A percentile compares a stretch with the other conserved stretches of the same genome.
These are phyloP conservation scores for Clitarchus hookeri DNA, from an alignment of 2,888 invertebrate genomes.

Conservation along the genomic window DNA sequence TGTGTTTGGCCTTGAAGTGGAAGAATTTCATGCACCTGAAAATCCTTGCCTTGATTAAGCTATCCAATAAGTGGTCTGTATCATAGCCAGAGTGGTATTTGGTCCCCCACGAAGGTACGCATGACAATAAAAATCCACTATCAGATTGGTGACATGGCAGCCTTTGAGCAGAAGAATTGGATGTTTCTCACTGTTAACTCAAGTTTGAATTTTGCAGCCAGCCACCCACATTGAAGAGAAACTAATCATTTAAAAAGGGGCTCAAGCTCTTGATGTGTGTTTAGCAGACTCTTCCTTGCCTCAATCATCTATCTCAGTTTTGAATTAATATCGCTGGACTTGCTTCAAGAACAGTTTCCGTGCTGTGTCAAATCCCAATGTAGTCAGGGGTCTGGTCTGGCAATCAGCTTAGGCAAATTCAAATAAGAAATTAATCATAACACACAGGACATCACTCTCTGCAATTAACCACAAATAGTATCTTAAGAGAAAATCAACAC, in stretches of 20 bases:
- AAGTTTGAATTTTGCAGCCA: not conserved
- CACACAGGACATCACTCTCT: too few relatives aligned
- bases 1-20: conserved; percentile 3
- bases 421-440: too few relatives aligned
- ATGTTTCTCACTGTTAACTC: not conserved
- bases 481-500: too few relatives aligned
- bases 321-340: not conserved
- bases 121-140: not conserved
- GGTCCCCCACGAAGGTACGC: not conserved
- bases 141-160: conserved; percentile 3
- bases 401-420: not conserved
- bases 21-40: conserved; percentile 2
- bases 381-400: not conserved
- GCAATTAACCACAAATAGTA: too few relatives aligned
- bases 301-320: not conserved
- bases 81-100: not conserved
- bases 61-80: not conserved
- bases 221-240: not conserved
- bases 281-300: not conserved
- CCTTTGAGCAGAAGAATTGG: not conserved
- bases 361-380: not conserved
- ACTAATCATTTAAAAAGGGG: not conserved
- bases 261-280: not conserved
- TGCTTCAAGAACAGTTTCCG: not conserved
- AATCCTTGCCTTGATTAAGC: not conserved